Evolutionary conservation across 2,888 invertebrate species (phyloP).

Genomic region (Platerodrilus igneus): DNA sequence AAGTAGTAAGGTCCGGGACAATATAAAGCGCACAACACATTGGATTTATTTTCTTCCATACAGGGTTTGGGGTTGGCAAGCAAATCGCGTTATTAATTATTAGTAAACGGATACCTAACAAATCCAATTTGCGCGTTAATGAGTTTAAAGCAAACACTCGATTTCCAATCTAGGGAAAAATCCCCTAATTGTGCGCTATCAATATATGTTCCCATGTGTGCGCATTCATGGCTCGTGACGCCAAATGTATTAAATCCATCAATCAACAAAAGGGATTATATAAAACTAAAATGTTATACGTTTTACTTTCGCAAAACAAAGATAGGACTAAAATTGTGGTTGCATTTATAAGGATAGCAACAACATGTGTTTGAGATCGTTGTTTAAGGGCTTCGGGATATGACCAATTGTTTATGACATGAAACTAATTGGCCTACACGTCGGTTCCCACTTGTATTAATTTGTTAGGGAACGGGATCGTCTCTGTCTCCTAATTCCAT

Average conservation of each 20-base stretch:
- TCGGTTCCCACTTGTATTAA: slow-evolving; percentile 26
- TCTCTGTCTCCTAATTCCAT: slow-evolving; percentile 32
- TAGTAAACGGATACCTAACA: slow-evolving; percentile 48
- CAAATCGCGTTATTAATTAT: slow-evolving; percentile 48
- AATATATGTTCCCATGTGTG: slow-evolving; percentile 34
- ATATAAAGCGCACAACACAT: too few relatives aligned
- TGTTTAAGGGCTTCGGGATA: slow-evolving; percentile 41
- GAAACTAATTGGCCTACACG: slow-evolving; percentile 40
- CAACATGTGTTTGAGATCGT: slow-evolving; percentile 41
- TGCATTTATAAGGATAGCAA: slow-evolving; percentile 21
- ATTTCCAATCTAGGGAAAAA: slow-evolving; percentile 35
- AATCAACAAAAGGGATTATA: slow-evolving; percentile 17
- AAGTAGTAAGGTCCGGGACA: too few relatives aligned
- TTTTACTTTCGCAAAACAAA: too few relatives aligned
- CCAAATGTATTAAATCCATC: slow-evolving; percentile 29
- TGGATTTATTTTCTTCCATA: too few relatives aligned
- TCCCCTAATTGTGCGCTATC: slow-evolving; percentile 41
- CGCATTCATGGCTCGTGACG: slow-evolving; percentile 34
- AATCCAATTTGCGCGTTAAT: slow-evolving; percentile 45
- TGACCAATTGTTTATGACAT: slow-evolving; percentile 47
- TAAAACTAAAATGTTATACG: too few relatives aligned
- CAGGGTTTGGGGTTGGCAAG: too few relatives aligned
- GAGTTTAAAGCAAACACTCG: slow-evolving; percentile 45
- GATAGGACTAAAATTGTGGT: slow-evolving; percentile 13
- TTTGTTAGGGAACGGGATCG: slow-evolving; percentile 12